phyloP scores from a whole-genome alignment of 2,113 vertebrate genomes.

The Morone saxatilis region DNA sequence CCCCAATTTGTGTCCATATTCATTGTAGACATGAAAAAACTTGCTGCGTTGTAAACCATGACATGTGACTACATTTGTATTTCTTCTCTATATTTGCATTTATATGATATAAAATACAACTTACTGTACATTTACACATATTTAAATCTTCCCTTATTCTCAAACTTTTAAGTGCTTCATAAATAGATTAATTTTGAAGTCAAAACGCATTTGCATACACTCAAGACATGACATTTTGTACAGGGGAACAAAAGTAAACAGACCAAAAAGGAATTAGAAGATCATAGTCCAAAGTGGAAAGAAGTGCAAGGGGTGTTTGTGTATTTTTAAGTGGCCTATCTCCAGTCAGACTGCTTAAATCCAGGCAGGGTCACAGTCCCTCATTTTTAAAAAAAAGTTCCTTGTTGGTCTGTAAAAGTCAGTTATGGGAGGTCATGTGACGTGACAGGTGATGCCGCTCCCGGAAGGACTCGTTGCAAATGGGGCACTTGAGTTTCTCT shows the following conservation, averaged over 20 bases:
- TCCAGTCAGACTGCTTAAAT: conserved; percentile 46
- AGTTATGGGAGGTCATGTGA: conserved; percentile 97
- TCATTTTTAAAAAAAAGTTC: conserved; percentile 14
- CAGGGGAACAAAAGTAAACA: conserved; percentile 49
- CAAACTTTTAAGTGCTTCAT: conserved; percentile 94
- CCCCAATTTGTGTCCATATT: conserved; percentile 80
- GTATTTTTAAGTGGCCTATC: conserved; percentile 31
- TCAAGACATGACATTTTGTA: conserved; percentile 89
- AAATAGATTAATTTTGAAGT: conserved; percentile 92
- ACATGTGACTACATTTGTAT: conserved; percentile 78
- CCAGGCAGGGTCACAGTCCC: conserved; percentile 30
- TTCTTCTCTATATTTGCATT: conserved; percentile 85
- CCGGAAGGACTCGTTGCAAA: conserved; percentile 97
- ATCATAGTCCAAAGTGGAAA: conserved; percentile 90
- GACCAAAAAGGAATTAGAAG: conserved; percentile 51
- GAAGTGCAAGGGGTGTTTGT: conserved; percentile 86
- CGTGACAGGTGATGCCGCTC: conserved; percentile 97
- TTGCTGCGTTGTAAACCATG: conserved; percentile 80
- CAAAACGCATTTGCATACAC: conserved; percentile 95
- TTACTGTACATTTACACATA: conserved; percentile 95
- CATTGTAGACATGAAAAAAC: conserved; percentile 81
- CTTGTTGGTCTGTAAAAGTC: background rate
- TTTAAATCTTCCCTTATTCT: conserved; percentile 88
- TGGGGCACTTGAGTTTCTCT: conserved; percentile 98
- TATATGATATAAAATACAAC: conserved; percentile 94